A percentile compares a stretch with the other conserved stretches of the same genome.
phyloP scores from a whole-genome alignment of 2,888 invertebrate species.

The Drosophila percnosoma region DNA sequence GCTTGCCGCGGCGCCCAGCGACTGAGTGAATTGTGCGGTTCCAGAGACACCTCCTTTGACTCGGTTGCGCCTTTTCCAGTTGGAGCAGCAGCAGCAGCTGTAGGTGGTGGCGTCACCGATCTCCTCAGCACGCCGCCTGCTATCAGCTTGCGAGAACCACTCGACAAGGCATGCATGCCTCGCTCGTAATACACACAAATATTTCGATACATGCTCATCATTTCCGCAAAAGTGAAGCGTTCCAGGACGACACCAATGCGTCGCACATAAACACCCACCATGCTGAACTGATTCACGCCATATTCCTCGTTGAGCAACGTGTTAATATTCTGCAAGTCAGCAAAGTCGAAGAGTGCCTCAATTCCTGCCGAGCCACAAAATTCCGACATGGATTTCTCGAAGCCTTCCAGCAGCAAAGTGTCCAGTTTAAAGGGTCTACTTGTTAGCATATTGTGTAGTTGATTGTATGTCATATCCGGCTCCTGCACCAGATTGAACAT shows the following conservation, averaged over 20 bases:
- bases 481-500: conserved; percentile 92
- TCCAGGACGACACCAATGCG: conserved; percentile 93
- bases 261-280: conserved; percentile 91
- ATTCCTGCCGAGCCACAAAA: conserved; percentile 85
- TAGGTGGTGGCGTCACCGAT: conserved; percentile 40
- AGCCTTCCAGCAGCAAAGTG: conserved; percentile 84
- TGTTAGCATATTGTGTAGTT: conserved; percentile 88
- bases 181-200: conserved; percentile 89
- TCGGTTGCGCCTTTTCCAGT: conserved; percentile 1
- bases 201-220: conserved; percentile 90
- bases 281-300: conserved; percentile 84
- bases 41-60: conserved; percentile 24
- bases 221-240: conserved; percentile 93
- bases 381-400: conserved; percentile 87
- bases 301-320: conserved; percentile 86
- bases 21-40: conserved; percentile 85
- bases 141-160: conserved; percentile 63
- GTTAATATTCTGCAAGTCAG: conserved; percentile 88
- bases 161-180: conserved; percentile 77
- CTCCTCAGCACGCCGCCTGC: conserved; percentile 65
- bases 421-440: conserved; percentile 81
- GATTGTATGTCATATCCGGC: conserved; percentile 91
- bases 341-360: conserved; percentile 88
- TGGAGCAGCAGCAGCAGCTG: not conserved
- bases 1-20: conserved; percentile 95